Base-by-base conservation (phyloP, 2,113 vertebrate genomes). In the Jaculus jaculus region DNA sequence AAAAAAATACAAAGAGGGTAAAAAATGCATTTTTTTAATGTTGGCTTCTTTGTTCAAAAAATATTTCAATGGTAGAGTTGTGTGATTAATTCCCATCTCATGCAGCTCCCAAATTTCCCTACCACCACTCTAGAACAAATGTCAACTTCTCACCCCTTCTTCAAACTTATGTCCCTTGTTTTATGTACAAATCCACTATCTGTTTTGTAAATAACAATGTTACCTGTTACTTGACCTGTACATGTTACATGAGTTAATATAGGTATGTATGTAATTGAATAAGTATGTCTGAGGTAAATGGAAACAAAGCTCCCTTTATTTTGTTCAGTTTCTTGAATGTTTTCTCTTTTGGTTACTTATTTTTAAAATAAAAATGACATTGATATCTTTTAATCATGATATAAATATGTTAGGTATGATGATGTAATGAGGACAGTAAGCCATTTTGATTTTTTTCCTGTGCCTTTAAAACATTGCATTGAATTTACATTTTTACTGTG, bases 261-360 rank as follows among this genome's bases (percentile, higher is more conserved):
- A 94, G 42, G 26, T 92, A 26, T 77, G 17, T 75, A 24, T 81
- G 15, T 91, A 84, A 89, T 77, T 92, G 73, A 47, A 71, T 91
- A 82, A 85, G 61, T 89, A 63, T 80, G 42, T 77, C 72, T 94
- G 23, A 92, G 47, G 42, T 80, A 89, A 85, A 87, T 5, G 69
- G 82, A 94, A 1, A 91, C 83, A 97, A 95, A 23, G 51, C 0
- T 89, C 10, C 89, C 71, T 51, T 94, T 94, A 42, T 92, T 97
- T 87, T 92, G 65, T 37, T 65, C 78, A 72, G 95, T 95, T 92
- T 93, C 90, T 96, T 81, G 94, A 91, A 96, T 68, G 4, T 10
- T 69, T 66, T 75, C 37, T 30, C 9, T 63, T 6, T 7, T 1
- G 23, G 80, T 94, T 93, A 78, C 84, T 84, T 92, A 77, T 71